phyloP scores from a whole-genome alignment of 2,888 invertebrate genomes.

The Drosophila anceps region DNA sequence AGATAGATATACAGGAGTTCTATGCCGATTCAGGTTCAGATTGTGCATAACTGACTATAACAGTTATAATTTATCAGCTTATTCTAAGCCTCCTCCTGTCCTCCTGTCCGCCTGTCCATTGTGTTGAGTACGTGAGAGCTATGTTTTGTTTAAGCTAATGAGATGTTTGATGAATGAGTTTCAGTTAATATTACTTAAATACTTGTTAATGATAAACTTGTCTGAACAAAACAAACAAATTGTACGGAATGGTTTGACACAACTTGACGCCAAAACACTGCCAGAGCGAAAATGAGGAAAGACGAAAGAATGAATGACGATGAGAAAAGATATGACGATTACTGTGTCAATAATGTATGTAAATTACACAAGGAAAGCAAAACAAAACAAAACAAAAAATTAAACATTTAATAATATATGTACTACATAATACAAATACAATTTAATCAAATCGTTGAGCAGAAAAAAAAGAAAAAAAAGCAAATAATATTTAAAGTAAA shows the following conservation, averaged over 20 bases:
- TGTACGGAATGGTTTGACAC: conserved; percentile 84
- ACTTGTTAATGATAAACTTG: conserved; percentile 61
- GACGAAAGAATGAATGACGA: conserved; percentile 22
- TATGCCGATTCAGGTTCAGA: not conserved
- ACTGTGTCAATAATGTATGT: conserved; percentile 61
- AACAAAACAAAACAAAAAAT: conserved; percentile 13
- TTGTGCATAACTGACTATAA: not conserved
- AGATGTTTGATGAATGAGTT: conserved; percentile 36
- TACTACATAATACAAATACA: conserved; percentile 27
- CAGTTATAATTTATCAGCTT: conserved; percentile 10
- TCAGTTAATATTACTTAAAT: conserved; percentile 46
- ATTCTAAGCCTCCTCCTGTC: not conserved
- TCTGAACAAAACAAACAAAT: conserved; percentile 74
- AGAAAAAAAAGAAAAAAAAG: conserved; percentile 22
- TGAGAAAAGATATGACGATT: conserved; percentile 41
- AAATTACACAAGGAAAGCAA: conserved; percentile 40
- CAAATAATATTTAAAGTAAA: conserved; percentile 16
- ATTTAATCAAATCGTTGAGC: conserved; percentile 47
- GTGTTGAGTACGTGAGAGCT: conserved; percentile 18
- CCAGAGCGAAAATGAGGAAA: conserved; percentile 76
- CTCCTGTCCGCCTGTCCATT: conserved; percentile 6
- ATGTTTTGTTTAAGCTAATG: conserved; percentile 35
- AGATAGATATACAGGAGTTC: not conserved
- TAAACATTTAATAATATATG: conserved; percentile 31
- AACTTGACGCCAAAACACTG: conserved; percentile 85